These are phyloP conservation scores for Willisornis vidua DNA, from an alignment of 2,113 vertebrate genomes.

Conservation along the genomic window DNA sequence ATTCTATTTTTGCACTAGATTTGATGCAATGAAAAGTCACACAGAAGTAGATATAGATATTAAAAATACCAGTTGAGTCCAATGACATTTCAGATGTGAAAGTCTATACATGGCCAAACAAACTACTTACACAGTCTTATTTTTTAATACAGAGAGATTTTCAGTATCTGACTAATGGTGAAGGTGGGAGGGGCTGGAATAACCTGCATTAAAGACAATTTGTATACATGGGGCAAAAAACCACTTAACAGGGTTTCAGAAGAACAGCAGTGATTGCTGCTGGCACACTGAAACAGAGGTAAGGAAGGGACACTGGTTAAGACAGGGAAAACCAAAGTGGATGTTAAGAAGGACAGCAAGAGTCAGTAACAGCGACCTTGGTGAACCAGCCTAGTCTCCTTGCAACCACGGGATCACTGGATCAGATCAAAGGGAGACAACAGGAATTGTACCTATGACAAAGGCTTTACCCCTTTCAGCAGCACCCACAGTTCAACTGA, in stretches of 20 bases:
- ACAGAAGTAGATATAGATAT: neutral
- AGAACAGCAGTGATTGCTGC: neutral
- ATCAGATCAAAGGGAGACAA: neutral
- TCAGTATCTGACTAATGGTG: neutral
- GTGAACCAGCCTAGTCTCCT: neutral
- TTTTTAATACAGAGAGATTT: neutral
- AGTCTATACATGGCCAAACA: neutral
- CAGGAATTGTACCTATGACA: neutral
- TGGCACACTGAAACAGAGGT: neutral
- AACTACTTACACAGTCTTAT: neutral
- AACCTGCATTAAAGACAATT: neutral
- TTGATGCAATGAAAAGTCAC: neutral
- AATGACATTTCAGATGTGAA: neutral
- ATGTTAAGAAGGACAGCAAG: neutral
- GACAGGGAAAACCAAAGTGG: neutral
- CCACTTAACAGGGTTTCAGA: neutral
- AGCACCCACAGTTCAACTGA: neutral
- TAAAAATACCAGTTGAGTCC: neutral
- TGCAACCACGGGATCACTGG: neutral
- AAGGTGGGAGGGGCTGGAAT: neutral
- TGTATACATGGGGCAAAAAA: rapidly evolving
- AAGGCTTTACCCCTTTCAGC: neutral
- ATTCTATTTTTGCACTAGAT: neutral
- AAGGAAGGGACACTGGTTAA: neutral
- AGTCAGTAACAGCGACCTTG: neutral